Evolutionary conservation across 2,888 invertebrate species (phyloP).

Genomic region (Bhutanitis thaidina): DNA sequence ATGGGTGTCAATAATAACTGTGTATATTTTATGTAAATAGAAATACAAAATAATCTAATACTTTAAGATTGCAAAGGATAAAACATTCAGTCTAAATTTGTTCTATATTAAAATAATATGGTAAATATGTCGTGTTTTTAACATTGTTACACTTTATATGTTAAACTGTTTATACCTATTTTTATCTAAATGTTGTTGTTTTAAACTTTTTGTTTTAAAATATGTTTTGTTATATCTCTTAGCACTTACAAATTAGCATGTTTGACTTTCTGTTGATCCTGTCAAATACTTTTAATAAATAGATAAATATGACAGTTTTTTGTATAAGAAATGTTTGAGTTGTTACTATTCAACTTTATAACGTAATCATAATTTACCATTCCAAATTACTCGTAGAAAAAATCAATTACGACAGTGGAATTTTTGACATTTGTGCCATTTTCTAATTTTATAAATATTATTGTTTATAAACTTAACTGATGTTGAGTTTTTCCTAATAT

Average conservation of each 20-base stretch:
- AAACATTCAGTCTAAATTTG: constrained; percentile 28
- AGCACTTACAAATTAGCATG: constrained; percentile 1
- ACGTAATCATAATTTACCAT: constrained; percentile 6
- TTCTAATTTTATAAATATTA: constrained; percentile 26
- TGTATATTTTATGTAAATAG: constrained; percentile 22
- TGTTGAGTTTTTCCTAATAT: neutral
- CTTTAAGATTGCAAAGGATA: constrained; percentile 28
- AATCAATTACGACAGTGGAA: constrained; percentile 17
- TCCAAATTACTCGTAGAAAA: constrained; percentile 23
- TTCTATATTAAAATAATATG: constrained; percentile 12
- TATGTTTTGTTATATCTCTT: constrained; percentile 22
- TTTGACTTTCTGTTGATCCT: constrained; percentile 1
- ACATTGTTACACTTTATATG: constrained; percentile 63
- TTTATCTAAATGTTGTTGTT: constrained; percentile 64
- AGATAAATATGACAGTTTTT: neutral
- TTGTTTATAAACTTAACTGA: constrained; percentile 13
- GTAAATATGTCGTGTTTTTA: constrained; percentile 28
- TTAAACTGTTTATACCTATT: constrained; percentile 60
- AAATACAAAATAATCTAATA: constrained; percentile 12
- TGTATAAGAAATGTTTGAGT: neutral
- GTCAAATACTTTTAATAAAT: neutral
- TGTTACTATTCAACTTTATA: no score
- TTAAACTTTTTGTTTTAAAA: constrained; percentile 43
- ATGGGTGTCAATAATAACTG: constrained; percentile 21
- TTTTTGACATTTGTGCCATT: constrained; percentile 51